Evolutionary conservation across 2,888 invertebrate genomes (phyloP).

Genomic region (Pyrrhosoma nymphula): DNA sequence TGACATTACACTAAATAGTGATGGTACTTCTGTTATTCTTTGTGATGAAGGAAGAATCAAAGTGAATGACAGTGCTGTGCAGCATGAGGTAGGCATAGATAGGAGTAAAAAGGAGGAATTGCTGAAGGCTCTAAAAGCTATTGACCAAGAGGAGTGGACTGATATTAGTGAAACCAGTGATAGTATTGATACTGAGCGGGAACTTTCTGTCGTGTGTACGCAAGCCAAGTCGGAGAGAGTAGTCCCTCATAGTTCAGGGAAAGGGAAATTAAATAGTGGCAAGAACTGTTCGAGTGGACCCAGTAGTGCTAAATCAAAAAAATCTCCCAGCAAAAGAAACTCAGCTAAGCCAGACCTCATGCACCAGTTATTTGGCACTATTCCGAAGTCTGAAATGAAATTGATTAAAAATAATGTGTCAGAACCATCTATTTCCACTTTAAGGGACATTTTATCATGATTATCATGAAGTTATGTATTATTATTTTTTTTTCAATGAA

Average conservation of each 20-base stretch:
- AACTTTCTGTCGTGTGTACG: not conserved
- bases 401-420: not conserved
- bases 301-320: not conserved
- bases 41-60: not conserved
- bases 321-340: not conserved
- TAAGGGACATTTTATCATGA: not conserved
- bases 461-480: too few relatives aligned
- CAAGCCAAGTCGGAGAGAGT: not conserved
- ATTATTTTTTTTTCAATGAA: too few relatives aligned
- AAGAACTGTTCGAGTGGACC: conserved; percentile 20
- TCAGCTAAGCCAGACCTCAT: not conserved
- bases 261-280: not conserved
- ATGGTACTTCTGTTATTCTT: not conserved
- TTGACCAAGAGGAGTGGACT: not conserved
- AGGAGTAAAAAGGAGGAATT: conserved; percentile 16
- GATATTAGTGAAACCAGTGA: conserved; percentile 6
- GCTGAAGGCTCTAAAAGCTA: conserved; percentile 34
- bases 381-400: conserved; percentile 14
- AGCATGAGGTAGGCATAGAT: not conserved
- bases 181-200: not conserved
- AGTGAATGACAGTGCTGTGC: not conserved
- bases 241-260: not conserved
- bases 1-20: not conserved
- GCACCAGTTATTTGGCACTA: conserved; percentile 1
- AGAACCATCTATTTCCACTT: not conserved